These are phyloP conservation scores for Heptranchias perlo DNA, from an alignment of 2,113 vertebrate species.

Conservation along the genomic window DNA sequence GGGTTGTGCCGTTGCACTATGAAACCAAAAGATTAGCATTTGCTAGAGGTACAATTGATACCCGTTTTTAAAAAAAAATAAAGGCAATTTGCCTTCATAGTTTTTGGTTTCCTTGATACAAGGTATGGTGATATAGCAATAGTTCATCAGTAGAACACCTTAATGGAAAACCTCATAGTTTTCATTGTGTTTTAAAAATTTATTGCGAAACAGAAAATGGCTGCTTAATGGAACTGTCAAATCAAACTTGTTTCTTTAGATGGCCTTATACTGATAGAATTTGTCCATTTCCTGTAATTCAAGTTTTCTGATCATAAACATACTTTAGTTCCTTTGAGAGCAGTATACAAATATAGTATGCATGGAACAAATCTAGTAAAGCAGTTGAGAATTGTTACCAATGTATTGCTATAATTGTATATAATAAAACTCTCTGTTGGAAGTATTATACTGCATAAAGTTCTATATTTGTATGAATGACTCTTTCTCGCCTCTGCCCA, in stretches of 20 bases:
- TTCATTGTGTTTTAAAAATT: background rate
- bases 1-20: background rate
- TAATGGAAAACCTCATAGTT: background rate
- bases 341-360: background rate
- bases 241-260: background rate
- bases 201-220: background rate
- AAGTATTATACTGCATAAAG: background rate
- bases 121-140: constrained; percentile 43
- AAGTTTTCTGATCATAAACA: background rate
- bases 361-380: background rate
- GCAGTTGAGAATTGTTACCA: background rate
- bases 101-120: background rate
- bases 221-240: background rate
- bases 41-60: background rate
- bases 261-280: background rate
- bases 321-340: background rate
- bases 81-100: background rate
- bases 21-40: background rate
- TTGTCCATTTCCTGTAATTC: background rate
- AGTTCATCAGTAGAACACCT: background rate
- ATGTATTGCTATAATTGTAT: background rate
- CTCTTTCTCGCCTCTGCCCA: background rate
- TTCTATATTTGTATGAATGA: background rate
- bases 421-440: background rate
- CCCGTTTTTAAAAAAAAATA: background rate